Percentiles rank a stretch among this genome's conserved stretches.
phyloP scores from a whole-genome alignment of 2,797 vertebrate genomes.

The Epinephelus awoara region DNA sequence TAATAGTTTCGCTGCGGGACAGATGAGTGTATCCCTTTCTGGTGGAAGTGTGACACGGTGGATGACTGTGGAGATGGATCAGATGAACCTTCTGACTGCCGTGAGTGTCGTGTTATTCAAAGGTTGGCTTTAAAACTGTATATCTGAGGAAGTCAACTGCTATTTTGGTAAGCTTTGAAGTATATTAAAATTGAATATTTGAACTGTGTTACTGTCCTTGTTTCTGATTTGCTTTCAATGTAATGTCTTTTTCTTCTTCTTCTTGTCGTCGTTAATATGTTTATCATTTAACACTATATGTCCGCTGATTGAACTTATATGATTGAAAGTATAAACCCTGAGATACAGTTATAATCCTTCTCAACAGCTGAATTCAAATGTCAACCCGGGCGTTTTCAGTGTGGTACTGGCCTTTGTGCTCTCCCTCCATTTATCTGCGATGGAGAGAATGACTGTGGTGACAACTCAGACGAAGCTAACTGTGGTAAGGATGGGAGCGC shows the following conservation, averaged over 20 bases:
- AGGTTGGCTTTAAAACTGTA: slow-evolving; percentile 27
- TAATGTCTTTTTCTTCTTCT: not conserved
- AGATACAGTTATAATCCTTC: slow-evolving; percentile 14
- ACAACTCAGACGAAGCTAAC: slow-evolving; percentile 98
- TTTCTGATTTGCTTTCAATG: not conserved
- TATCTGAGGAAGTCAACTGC: not conserved
- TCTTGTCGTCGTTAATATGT: not conserved
- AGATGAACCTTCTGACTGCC: slow-evolving; percentile 95
- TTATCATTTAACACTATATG: not conserved
- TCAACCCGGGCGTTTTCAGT: slow-evolving; percentile 97
- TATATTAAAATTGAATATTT: not conserved
- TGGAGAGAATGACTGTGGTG: slow-evolving; percentile 98
- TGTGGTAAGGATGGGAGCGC: slow-evolving; percentile 88
- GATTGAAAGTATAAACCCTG: not conserved
- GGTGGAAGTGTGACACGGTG: slow-evolving; percentile 99
- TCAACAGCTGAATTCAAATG: slow-evolving; percentile 96
- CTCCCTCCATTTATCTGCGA: slow-evolving; percentile 99
- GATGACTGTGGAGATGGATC: slow-evolving; percentile 98
- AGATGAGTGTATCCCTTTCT: slow-evolving; percentile 99
- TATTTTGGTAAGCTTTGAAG: not conserved
- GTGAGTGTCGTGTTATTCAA: slow-evolving; percentile 86
- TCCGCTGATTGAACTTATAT: not conserved
- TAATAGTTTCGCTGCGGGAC: slow-evolving; percentile 96
- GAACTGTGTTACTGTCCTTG: not conserved
- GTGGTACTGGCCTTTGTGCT: slow-evolving; percentile 97